These are phyloP conservation scores for Antheraea yamamai DNA, from an alignment of 2,888 invertebrate genomes.

Conservation along the genomic window DNA sequence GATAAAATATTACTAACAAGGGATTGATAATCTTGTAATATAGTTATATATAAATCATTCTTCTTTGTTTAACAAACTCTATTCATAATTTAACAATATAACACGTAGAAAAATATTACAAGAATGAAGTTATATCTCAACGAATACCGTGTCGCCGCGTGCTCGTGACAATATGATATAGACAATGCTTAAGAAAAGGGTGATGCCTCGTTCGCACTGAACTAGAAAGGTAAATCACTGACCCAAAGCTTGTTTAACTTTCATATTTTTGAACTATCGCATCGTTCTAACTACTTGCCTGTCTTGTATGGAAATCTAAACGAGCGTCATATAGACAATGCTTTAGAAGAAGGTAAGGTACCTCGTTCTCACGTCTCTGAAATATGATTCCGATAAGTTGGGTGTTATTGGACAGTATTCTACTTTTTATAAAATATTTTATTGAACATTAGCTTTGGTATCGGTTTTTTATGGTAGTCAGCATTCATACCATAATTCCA, in stretches of 20 bases:
- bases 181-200: constrained; percentile 77
- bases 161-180: constrained; percentile 79
- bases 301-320: constrained; percentile 40
- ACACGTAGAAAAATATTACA: constrained; percentile 65
- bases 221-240: constrained; percentile 27
- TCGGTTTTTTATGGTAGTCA: constrained; percentile 12
- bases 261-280: neutral
- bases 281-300: neutral
- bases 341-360: constrained; percentile 73
- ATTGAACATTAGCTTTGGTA: constrained; percentile 55
- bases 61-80: neutral
- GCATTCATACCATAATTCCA: neutral
- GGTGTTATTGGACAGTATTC: constrained; percentile 71
- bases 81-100: neutral
- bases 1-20: constrained; percentile 3
- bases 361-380: constrained; percentile 75
- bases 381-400: constrained; percentile 81
- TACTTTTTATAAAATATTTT: constrained; percentile 69
- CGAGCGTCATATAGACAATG: constrained; percentile 64
- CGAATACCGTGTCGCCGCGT: constrained; percentile 77
- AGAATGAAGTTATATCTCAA: constrained; percentile 74
- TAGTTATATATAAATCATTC: neutral
- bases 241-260: neutral
- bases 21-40: neutral
- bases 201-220: constrained; percentile 60